These are phyloP conservation scores for Acrocephalus kingi DNA, from an alignment of 2,113 vertebrate species.

Conservation along the genomic window DNA sequence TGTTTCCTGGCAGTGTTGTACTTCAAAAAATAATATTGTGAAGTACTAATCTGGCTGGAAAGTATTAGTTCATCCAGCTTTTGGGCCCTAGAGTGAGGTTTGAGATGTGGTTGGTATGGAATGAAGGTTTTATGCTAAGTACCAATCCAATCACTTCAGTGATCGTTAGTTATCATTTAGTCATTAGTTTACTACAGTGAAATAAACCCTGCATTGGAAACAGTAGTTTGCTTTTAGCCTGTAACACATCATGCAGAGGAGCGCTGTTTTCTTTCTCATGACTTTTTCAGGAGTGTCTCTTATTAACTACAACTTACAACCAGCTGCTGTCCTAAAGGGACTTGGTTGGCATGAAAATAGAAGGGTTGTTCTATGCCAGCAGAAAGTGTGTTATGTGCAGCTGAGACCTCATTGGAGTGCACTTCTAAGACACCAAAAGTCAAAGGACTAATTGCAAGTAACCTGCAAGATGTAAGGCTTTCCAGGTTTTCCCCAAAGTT, in stretches of 20 bases:
- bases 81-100: not conserved
- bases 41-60: not conserved
- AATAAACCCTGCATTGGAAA: not conserved
- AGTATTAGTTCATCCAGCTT: not conserved
- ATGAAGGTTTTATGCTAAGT: not conserved
- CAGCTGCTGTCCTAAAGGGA: not conserved
- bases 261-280: fast-evolving
- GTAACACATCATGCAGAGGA: not conserved
- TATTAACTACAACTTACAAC: not conserved
- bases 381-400: not conserved
- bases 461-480: not conserved
- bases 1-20: not conserved
- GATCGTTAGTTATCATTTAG: not conserved
- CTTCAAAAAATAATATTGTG: not conserved
- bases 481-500: not conserved
- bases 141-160: not conserved
- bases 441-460: not conserved
- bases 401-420: not conserved
- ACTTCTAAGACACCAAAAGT: not conserved
- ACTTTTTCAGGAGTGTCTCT: not conserved
- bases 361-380: not conserved
- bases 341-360: not conserved
- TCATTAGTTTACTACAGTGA: not conserved
- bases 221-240: not conserved
- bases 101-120: not conserved